phyloP scores from a whole-genome alignment of 2,888 invertebrate species.

The Cybosia mesomella region DNA sequence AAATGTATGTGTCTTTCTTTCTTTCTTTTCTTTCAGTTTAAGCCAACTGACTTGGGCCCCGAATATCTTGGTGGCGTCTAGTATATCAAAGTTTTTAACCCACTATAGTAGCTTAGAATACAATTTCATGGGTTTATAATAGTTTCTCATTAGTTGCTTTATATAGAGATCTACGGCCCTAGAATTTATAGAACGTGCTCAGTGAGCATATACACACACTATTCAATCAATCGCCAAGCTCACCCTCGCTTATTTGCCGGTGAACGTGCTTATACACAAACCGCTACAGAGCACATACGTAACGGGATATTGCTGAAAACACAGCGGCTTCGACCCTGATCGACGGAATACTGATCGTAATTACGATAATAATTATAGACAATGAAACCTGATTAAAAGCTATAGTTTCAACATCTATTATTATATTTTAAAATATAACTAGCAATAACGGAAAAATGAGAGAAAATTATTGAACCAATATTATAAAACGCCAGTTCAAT shows the following conservation, averaged over 20 bases:
- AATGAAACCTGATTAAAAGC: background rate
- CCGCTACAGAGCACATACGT: conserved; percentile 1
- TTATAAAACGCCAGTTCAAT: no score
- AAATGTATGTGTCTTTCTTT: no score
- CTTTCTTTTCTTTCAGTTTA: no score
- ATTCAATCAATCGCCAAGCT: conserved; percentile 3
- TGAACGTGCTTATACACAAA: background rate
- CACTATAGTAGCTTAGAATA: no score
- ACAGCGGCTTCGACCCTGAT: background rate
- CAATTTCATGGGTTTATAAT: background rate
- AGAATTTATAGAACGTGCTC: no score
- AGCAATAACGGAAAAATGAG: no score
- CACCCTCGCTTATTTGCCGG: conserved; percentile 2
- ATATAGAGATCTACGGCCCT: no score
- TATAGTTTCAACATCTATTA: background rate
- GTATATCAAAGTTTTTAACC: no score
- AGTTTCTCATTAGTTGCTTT: background rate
- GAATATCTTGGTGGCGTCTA: no score
- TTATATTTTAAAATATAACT: background rate
- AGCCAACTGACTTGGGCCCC: no score
- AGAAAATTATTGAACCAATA: background rate
- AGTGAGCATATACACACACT: background rate
- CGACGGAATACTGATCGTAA: background rate
- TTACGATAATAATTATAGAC: background rate
- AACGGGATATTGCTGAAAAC: background rate